Evolutionary conservation across 2,888 invertebrate genomes (phyloP).

Genomic region (Melieria omissa): DNA sequence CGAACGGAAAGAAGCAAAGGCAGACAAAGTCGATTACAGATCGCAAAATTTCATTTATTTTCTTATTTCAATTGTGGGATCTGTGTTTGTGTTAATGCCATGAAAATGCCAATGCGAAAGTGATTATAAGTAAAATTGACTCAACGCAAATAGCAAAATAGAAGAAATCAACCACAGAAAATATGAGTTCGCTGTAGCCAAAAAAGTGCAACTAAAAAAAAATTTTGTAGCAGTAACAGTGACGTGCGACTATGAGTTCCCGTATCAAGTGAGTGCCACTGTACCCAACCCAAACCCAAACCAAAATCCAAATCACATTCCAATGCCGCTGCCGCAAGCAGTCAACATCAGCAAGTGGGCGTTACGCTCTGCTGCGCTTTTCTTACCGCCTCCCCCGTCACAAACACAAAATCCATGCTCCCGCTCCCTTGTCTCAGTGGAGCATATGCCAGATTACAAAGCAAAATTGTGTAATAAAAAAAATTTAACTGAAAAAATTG

Average conservation of each 20-base stretch:
- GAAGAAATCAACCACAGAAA: neutral
- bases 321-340: slow-evolving; percentile 14
- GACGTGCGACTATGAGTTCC: slow-evolving; percentile 54
- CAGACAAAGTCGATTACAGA: slow-evolving; percentile 20
- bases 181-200: neutral
- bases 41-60: neutral
- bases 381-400: neutral
- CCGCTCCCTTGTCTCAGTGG: neutral
- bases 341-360: slow-evolving; percentile 47
- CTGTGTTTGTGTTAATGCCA: neutral
- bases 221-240: slow-evolving; percentile 17
- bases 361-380: slow-evolving; percentile 52
- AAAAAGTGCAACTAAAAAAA: slow-evolving; percentile 7
- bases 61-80: neutral
- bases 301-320: neutral
- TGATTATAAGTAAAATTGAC: neutral
- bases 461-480: too few relatives aligned
- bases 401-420: neutral
- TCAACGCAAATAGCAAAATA: neutral
- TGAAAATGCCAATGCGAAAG: neutral
- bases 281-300: slow-evolving; percentile 15
- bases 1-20: slow-evolving; percentile 47
- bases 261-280: slow-evolving; percentile 60
- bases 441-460: too few relatives aligned
- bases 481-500: too few relatives aligned